Conservation (phyloP, 2,113 vertebrate species). For the Protobothrops mucrosquamatus region DNA sequence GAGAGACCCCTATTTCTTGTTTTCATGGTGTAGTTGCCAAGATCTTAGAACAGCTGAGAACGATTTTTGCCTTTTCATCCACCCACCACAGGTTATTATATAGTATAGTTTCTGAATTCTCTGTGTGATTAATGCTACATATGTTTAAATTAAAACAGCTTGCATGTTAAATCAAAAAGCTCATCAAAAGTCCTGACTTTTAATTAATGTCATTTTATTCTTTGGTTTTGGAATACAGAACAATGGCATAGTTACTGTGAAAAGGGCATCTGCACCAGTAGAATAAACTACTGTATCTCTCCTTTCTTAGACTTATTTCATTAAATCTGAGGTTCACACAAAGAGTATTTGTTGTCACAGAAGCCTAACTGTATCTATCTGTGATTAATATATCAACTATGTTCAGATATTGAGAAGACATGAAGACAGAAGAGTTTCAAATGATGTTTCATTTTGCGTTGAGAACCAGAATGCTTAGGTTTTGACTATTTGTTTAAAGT, state of each 20-base stretch:
- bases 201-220: not conserved
- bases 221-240: conserved; percentile 26
- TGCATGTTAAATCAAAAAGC: conserved; percentile 24
- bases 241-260: not conserved
- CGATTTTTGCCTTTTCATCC: not conserved
- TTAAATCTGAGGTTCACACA: conserved; percentile 11
- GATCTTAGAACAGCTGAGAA: not conserved
- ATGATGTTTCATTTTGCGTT: not conserved
- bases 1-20: not conserved
- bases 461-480: not conserved
- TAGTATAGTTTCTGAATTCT: not conserved
- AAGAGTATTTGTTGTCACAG: conserved; percentile 15
- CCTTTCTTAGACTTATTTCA: conserved; percentile 29
- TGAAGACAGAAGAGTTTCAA: not conserved
- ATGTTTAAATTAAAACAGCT: not conserved
- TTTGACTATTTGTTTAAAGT: not conserved
- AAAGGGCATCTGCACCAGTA: not conserved
- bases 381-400: conserved; percentile 33
- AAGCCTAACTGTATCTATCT: conserved; percentile 27
- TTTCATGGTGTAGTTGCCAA: rapidly evolving
- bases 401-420: not conserved
- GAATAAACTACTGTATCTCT: not conserved
- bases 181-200: conserved; percentile 8
- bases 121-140: not conserved
- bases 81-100: not conserved